These are phyloP conservation scores for Buathra laborator DNA, from an alignment of 2,888 invertebrate species.

Conservation along the genomic window DNA sequence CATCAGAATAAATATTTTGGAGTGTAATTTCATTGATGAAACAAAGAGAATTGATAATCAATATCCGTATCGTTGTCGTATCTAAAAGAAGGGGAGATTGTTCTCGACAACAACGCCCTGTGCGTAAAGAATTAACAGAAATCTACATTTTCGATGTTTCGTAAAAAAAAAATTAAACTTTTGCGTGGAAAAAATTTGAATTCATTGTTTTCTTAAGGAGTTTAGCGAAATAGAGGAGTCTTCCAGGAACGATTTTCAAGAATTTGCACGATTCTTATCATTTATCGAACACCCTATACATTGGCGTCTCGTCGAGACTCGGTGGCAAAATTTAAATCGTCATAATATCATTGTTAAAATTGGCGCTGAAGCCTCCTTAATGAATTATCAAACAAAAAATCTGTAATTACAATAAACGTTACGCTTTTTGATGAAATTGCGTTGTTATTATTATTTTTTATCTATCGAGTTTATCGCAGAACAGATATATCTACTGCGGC, in stretches of 20 bases:
- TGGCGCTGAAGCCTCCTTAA: slow-evolving; percentile 24
- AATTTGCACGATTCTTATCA: too few relatives aligned
- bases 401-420: slow-evolving; percentile 53
- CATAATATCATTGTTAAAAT: background rate
- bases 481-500: background rate
- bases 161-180: too few relatives aligned
- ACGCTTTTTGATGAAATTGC: slow-evolving; percentile 18
- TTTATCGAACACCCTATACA: background rate
- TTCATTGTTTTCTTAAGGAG: background rate
- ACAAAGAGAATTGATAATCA: too few relatives aligned
- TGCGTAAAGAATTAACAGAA: background rate
- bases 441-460: background rate
- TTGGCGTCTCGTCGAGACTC: background rate
- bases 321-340: background rate
- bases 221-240: background rate
- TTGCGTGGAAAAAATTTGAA: too few relatives aligned
- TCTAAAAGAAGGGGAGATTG: too few relatives aligned
- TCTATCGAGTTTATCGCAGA: background rate
- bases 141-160: background rate
- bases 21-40: too few relatives aligned
- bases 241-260: background rate
- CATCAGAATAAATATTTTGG: too few relatives aligned
- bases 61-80: too few relatives aligned
- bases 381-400: slow-evolving; percentile 6
- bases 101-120: too few relatives aligned